Evolutionary conservation across 2,888 invertebrate genomes (phyloP).

Genomic region (Catonia carolina): DNA sequence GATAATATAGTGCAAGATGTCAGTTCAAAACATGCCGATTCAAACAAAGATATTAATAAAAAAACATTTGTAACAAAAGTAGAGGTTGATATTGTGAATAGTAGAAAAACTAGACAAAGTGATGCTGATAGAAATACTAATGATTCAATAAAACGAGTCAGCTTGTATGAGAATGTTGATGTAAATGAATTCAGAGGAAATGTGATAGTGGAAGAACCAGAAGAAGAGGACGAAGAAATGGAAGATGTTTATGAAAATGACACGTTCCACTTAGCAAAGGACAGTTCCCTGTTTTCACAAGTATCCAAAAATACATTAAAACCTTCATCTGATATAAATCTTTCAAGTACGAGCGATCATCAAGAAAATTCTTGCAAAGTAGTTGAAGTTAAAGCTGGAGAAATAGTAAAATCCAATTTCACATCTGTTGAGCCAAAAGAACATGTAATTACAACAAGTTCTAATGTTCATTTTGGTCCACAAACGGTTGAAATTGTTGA

Average conservation of each 20-base stretch:
- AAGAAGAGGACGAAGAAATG: slow-evolving; percentile 32
- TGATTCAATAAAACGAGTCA: slow-evolving; percentile 28
- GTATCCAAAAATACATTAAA: slow-evolving; percentile 49
- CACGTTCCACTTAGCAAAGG: slow-evolving; percentile 57
- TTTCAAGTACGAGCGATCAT: slow-evolving; percentile 22
- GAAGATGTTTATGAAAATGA: slow-evolving; percentile 35
- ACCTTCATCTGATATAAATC: slow-evolving; percentile 33
- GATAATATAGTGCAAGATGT: slow-evolving; percentile 8
- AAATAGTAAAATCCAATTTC: slow-evolving; percentile 60
- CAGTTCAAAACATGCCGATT: slow-evolving; percentile 16
- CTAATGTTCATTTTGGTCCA: slow-evolving; percentile 41
- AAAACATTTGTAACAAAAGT: slow-evolving; percentile 24
- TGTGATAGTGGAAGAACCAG: slow-evolving; percentile 22
- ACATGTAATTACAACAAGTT: slow-evolving; percentile 40
- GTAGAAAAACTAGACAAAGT: neutral
- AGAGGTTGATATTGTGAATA: slow-evolving; percentile 26
- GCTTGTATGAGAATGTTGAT: slow-evolving; percentile 33
- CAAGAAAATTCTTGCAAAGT: slow-evolving; percentile 45
- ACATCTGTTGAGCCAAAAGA: slow-evolving; percentile 43
- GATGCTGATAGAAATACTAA: neutral
- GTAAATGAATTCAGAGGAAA: slow-evolving; percentile 13
- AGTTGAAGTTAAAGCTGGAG: slow-evolving; percentile 62
- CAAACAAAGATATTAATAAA: slow-evolving; percentile 16
- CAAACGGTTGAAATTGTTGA: slow-evolving; percentile 45
- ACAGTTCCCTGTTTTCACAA: slow-evolving; percentile 62